Conservation (phyloP, 2,888 invertebrate genomes). For the Drosophila buzzatii region DNA sequence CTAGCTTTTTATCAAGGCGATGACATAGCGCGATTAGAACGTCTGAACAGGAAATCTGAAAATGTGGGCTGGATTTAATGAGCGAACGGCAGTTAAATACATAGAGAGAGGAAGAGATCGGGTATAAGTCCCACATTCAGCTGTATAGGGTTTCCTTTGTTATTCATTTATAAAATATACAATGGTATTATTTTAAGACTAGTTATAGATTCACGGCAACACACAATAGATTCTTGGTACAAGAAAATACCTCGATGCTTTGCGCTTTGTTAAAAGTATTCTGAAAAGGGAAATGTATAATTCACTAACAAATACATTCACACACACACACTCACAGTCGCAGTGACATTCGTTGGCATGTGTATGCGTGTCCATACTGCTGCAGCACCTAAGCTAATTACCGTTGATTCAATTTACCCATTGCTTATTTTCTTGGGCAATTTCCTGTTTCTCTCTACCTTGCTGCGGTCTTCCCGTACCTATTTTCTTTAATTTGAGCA, state of each 20-base stretch:
- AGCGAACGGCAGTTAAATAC: conserved; percentile 16
- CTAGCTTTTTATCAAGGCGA: conserved; percentile 58
- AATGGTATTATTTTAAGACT: conserved; percentile 9
- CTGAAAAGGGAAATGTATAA: conserved; percentile 1
- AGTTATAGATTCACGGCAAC: conserved; percentile 7
- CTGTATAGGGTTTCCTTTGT: conserved; percentile 29
- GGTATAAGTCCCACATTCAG: conserved; percentile 1
- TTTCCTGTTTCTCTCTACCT: conserved; percentile 59
- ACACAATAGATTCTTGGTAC: neutral
- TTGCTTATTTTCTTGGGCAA: conserved; percentile 60
- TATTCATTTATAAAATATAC: conserved; percentile 2
- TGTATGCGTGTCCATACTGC: conserved; percentile 15
- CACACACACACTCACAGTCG: too few relatives aligned
- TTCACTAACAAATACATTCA: too few relatives aligned
- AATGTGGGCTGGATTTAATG: conserved; percentile 52
- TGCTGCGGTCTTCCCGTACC: conserved; percentile 40
- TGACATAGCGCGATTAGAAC: conserved; percentile 70
- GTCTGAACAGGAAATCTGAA: conserved; percentile 45
- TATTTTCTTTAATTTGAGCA: conserved; percentile 73
- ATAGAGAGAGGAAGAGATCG: conserved; percentile 5
- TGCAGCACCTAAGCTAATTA: conserved; percentile 48
- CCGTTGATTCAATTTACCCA: conserved; percentile 53
- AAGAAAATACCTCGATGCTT: neutral
- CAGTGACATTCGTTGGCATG: neutral
- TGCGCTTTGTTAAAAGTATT: conserved; percentile 5